Evolutionary conservation across 2,888 invertebrate species (phyloP).

Genomic region (Lasioglossum figueresi): DNA sequence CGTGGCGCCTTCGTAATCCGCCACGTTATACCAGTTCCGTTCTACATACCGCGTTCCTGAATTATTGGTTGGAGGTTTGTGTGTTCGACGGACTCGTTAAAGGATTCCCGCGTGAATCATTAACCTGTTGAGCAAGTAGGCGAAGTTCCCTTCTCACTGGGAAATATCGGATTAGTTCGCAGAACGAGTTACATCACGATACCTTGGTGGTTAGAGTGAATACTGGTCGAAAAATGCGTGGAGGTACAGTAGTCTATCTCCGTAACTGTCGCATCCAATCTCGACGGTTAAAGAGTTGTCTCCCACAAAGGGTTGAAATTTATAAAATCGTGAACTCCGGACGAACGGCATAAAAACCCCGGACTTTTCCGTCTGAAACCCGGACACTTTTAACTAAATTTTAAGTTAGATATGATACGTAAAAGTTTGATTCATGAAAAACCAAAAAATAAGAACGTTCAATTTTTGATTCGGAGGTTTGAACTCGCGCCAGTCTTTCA

Average conservation of each 20-base stretch:
- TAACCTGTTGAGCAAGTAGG: conserved; percentile 1
- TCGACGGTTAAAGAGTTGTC: no score
- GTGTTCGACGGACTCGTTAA: not conserved
- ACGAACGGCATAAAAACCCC: no score
- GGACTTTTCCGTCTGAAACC: no score
- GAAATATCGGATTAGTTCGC: not conserved
- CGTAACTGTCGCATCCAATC: no score
- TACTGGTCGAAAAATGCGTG: not conserved
- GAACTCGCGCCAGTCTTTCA: no score
- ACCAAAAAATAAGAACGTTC: no score
- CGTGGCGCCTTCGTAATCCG: not conserved
- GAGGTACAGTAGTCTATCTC: not conserved
- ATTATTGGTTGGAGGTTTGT: not conserved
- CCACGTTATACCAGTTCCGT: not conserved
- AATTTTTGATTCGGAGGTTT: no score
- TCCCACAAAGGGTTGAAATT: no score
- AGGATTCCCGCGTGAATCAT: not conserved
- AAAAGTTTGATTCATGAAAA: no score
- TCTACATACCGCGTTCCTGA: not conserved
- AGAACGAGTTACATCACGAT: not conserved
- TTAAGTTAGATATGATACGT: no score
- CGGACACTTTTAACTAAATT: no score
- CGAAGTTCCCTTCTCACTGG: not conserved
- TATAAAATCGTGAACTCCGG: no score
- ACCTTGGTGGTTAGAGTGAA: not conserved